These are phyloP conservation scores for Myioborus miniatus DNA, from an alignment of 2,797 vertebrate species.

Conservation along the genomic window DNA sequence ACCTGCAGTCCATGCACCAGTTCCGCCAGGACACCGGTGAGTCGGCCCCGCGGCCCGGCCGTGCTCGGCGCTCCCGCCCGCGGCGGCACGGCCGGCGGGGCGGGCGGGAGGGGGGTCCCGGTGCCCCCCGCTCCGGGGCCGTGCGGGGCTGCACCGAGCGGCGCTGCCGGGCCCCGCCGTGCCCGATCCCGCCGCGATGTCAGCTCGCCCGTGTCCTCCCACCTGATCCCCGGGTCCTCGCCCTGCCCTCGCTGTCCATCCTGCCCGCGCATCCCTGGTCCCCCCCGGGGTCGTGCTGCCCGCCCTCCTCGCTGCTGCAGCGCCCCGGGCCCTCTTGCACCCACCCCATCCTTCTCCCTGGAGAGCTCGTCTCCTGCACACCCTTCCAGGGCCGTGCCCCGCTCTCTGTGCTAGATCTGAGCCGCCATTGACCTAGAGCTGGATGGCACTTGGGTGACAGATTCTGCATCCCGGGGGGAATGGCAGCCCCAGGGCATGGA, in stretches of 20 bases:
- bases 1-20: slow-evolving; percentile 94
- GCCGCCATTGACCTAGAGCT: not conserved
- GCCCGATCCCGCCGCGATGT: not conserved
- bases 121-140: not conserved
- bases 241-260: rapidly evolving
- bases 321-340: not conserved
- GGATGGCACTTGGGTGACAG: not conserved
- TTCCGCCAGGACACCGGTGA: slow-evolving; percentile 94
- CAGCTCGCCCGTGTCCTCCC: not conserved
- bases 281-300: not conserved
- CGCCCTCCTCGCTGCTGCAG: not conserved
- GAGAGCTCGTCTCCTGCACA: not conserved
- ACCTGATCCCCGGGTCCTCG: not conserved
- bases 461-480: not conserved
- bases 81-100: not conserved
- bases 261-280: rapidly evolving
- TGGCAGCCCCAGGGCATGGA: not conserved
- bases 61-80: not conserved
- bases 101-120: not conserved
- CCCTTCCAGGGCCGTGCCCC: not conserved
- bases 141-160: not conserved
- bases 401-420: not conserved
- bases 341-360: not conserved
- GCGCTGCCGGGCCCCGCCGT: not conserved
- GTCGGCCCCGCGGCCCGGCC: slow-evolving; percentile 1